Evolutionary conservation across 2,113 vertebrate genomes (phyloP).

Genomic region (Steatornis caripensis): DNA sequence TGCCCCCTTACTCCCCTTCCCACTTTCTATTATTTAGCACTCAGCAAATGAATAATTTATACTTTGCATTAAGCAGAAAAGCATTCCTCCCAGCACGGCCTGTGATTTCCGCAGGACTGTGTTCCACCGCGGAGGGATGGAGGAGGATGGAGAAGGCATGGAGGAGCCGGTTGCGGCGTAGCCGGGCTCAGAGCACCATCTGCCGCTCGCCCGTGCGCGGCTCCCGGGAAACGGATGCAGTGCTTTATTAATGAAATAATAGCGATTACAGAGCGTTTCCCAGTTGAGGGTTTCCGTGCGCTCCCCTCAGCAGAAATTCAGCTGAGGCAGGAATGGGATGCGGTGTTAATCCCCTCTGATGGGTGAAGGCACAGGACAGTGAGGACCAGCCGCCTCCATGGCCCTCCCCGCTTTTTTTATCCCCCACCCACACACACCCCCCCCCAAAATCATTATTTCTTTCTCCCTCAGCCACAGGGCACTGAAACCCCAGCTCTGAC

Average conservation of each 20-base stretch:
- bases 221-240: not conserved
- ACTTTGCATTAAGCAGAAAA: not conserved
- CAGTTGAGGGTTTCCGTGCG: not conserved
- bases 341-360: not conserved
- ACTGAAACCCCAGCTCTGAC: not conserved
- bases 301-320: not conserved
- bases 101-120: not conserved
- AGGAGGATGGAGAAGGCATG: not conserved
- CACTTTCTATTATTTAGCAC: not conserved
- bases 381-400: not conserved
- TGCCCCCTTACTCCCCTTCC: not conserved
- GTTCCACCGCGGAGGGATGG: not conserved
- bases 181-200: constrained; percentile 48
- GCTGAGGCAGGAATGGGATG: not conserved
- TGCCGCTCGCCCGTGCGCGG: not conserved
- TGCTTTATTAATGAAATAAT: not conserved
- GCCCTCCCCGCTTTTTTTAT: not conserved
- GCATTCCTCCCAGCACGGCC: fast-evolving
- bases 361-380: not conserved
- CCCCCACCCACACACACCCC: too few species aligned
- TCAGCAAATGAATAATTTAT: not conserved
- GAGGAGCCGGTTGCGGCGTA: not conserved
- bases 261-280: not conserved
- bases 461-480: not conserved
- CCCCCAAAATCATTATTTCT: not conserved